Base-by-base conservation (phyloP, 2,113 vertebrate genomes). In the Hippocampus abdominalis region DNA sequence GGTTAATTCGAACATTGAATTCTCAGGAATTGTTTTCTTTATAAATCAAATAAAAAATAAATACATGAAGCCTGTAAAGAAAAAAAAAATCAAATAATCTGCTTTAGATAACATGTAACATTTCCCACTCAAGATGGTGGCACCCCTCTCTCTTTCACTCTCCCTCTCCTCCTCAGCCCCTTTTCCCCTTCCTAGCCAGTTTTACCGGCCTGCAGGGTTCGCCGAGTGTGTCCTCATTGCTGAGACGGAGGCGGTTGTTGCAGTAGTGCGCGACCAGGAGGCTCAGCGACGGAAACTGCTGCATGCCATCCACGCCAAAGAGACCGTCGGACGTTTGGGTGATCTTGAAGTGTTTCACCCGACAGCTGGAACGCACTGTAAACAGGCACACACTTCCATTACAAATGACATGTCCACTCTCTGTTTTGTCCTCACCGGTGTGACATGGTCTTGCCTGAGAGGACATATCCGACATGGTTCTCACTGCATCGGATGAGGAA, bases 401-500 rank as follows among this genome's bases (percentile, higher is more conserved):
- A 56, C 20, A 54, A 13, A 16, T 29, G 25, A 59, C 25, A 25
- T 23, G 53, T 8, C 21, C 16, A 12, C n/a, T 56, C 10, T 25
- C n/a, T 11, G 53, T 59, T 29, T 27, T 27, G 3, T 23, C 5
- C 29, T 32, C 1, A 8, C 2, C 27, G 57, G 15, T 7, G 3
- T 20, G 48, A 53, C 8, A 27, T 15, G 4, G 0, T 68, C 81
- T 68, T 78, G 90, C 94, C 93, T 63, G 94, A 94, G 5, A 96
- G 88, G 2, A 94, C 93, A 0, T 92, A 91, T 62, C 86, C 84
- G 0, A 92, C 53, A 0, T 78, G 39, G 0, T 86, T 87, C 63
- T 93, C 90, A 2, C 94, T 95, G 64, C 85, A 63, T 4, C 94
- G 88, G 59, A 94, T 18, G 10, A 95, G 90, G 72, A 94, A 95